Base-by-base conservation (phyloP, 2,888 invertebrate genomes). In the Ennomos quercinarius region DNA sequence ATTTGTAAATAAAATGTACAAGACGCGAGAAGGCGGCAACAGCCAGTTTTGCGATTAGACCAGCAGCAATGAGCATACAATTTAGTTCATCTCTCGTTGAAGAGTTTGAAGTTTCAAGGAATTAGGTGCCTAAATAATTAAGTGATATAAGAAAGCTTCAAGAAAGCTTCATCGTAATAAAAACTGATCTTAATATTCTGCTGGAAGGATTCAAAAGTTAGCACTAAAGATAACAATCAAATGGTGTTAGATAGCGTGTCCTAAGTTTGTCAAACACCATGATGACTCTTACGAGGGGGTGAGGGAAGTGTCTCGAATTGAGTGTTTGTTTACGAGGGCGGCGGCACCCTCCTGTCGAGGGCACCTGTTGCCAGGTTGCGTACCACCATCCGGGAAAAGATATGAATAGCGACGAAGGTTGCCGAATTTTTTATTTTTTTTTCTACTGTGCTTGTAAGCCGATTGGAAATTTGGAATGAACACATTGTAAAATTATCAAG, bases 361-460 rank as follows among this genome's bases (percentile, higher is more conserved):
- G 62, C 65, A 70, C 69, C 66, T 67, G 69, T 70, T 70, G 69
- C 64, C 53, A 66, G 27, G 27, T 27, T 41, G 53, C 56, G 48
- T 41, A n/a, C 36, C 8, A 13, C 38, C 38, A 27, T 10, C 12
- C 41, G 53, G 61, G 44, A 49, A 54, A 40, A n/a, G n/a, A 46
- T 47, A 42, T 53, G 43, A 35, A 50, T 17, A 44, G 39, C 34
- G 35, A 10, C 13, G 42, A 47, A 42, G 57, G 51, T 47, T 46
- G 51, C 11, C 13, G 27, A 51, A 52, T 46, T 52, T 57, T 35
- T 11, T 36, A 36, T 17, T 45, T 11, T 17, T 45, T 11, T 8
- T 27, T 46, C 12, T 42, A 41, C 11, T 12, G 8, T 9, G 8
- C 27, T 39, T 39, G 34, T 11, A 40, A 10, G 39, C n/a, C n/a